Evolutionary conservation across 2,797 vertebrate species (phyloP), one percentile per base, ranked within the genome.

Genomic region (Neopelma chrysocephalum): DNA sequence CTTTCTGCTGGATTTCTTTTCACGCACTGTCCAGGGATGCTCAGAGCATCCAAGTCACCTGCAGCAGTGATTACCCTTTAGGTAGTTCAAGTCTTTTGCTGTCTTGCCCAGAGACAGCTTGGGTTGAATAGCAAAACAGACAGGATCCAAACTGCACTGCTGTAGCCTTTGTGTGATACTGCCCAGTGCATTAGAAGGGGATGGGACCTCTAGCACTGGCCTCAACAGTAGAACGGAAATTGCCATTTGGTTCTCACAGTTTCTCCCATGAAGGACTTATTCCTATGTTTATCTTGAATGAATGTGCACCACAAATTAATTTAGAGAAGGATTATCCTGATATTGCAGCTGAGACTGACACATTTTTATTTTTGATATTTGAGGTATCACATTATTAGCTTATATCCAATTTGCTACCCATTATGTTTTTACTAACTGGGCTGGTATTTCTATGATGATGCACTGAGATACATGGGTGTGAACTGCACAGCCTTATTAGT

Each of bases 341-440:
- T 91, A 85, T 47, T 82, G 25, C 27, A 78, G 12, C 38, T 43
- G 31, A 89, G 13, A 91, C 71, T 57, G 16, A 58, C 12, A 31
- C 5, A 10, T 69, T 54, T 89, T 72, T 54, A 58, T 65, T 94
- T 94, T 82, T 89, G 9, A 10, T 65, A 31, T 70, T 70, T 90
- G 57, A 91, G 15, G 7, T 70, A 40, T 92, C 60, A 40, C 1
- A 4, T 40, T 68, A 58, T 68, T 77, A 82, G n/a, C 14, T 94
- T 38, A 53, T 62, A 78, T 34, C 38, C 57, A 80, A 5, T 89
- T 94, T 90, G 12, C 50, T 75, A 72, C 15, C 50, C 60, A 71
- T 66, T 93, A 68, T 61, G 6, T 38, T 91, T 95, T 93, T 85
- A 87, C 77, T 84, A 87, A 81, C 68, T 58, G 45, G 94, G 36